phyloP scores from a whole-genome alignment of 2,797 vertebrate species.

The Lindbergichthys nudifrons region DNA sequence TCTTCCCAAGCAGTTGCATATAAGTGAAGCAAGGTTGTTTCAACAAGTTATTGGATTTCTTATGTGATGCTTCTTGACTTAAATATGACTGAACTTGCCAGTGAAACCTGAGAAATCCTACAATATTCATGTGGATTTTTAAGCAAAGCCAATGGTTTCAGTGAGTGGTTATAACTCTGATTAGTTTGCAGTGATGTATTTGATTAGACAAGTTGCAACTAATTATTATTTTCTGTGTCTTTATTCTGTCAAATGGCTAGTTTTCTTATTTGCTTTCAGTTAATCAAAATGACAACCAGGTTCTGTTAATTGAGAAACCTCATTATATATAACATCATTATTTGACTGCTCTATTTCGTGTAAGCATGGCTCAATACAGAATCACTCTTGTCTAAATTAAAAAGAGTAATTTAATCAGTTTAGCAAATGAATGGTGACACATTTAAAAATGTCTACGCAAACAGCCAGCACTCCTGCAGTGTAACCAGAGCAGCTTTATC shows the following conservation, averaged over 20 bases:
- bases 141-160: neutral
- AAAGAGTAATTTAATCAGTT: too few species aligned
- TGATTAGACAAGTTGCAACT: neutral
- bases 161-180: neutral
- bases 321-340: neutral
- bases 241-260: too few species aligned
- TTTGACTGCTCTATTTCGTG: neutral
- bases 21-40: slow-evolving; percentile 28
- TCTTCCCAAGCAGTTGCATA: neutral
- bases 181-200: neutral
- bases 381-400: too few species aligned
- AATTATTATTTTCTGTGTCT: neutral
- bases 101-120: slow-evolving; percentile 1
- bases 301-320: neutral
- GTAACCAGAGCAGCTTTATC: neutral
- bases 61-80: neutral
- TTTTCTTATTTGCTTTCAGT: too few species aligned
- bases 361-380: neutral
- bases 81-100: slow-evolving; percentile 19
- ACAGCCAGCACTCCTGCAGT: neutral
- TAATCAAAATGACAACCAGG: too few species aligned
- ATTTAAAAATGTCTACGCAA: neutral
- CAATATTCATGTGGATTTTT: slow-evolving; percentile 2
- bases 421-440: neutral
- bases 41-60: slow-evolving; percentile 24